Base-by-base conservation (phyloP, 2,888 invertebrate species). In the Mimumesa dahlbomi region DNA sequence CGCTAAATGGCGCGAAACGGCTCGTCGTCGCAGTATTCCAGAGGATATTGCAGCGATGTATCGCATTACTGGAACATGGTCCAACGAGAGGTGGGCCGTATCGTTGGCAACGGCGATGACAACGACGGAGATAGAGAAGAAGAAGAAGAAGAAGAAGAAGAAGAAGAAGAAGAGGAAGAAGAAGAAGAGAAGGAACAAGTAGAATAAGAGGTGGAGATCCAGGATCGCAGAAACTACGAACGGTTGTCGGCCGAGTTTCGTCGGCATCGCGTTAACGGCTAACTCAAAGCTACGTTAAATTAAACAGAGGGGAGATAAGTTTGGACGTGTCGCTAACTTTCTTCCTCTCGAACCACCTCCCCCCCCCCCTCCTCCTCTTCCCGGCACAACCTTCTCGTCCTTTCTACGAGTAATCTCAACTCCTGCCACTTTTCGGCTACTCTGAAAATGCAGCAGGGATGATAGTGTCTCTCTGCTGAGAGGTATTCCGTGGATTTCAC, bases 201-300 rank as follows among this genome's bases (percentile, higher is more conserved):
- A n/a, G n/a, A n/a, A 38, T 68, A 52, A 69, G 81, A 70, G 79
- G 73, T 63, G 77, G 79, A 80, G 59, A 58, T 61, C 31, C 56
- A 29, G 66, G 59, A 77, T 75, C 68, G 73, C 49, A 36, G 67
- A 72, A 69, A 65, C 61, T 71, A 73, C 58, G 62, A 73, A 73
- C 76, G 57, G 57, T 61, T 74, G 79, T 81, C 75, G 77, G 69
- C 64, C 71, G 79, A 80, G 75, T 78, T 80, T 74, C 73, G 75
- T 78, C 69, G 79, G 75, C 72, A 63, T 71, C 70, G 73, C 71
- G 82, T 84, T 82, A 84, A 83, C 81, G 84, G 81, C 82, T 85
- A 85, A 85, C 84, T 82, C 80, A 82, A 82, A 85, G 85, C 77
- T 79, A 80, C 79, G 84, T 85, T 85, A 84, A 85, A 86, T 86